Conservation (phyloP, 1,140 invertebrate genomes). For the Gonioctena quinquepunctata region DNA sequence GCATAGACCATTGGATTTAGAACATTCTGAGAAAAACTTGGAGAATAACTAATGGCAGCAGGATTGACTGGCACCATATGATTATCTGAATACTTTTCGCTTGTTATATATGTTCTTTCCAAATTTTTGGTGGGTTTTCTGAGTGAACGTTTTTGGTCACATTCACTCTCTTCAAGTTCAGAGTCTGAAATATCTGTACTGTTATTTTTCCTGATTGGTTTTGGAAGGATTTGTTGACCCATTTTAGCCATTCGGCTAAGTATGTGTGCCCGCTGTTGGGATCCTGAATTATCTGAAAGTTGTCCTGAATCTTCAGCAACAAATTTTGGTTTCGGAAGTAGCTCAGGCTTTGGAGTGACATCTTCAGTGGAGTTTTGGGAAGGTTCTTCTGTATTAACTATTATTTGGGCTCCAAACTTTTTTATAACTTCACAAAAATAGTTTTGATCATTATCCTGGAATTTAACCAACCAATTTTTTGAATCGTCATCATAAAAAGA, state of each 20-base stretch:
- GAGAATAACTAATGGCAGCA: not conserved
- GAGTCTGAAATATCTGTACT: not conserved
- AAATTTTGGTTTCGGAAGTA: conserved; percentile 2
- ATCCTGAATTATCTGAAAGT: conserved; percentile 4
- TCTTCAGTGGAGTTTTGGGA: not conserved
- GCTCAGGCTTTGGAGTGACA: conserved; percentile 3
- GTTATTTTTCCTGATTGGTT: not conserved
- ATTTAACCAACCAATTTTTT: conserved; percentile 35
- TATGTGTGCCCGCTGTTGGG: conserved; percentile 35
- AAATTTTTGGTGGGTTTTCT: conserved; percentile 1
- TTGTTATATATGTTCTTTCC: not conserved
- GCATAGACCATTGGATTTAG: conserved; percentile 36
- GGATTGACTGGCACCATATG: not conserved
- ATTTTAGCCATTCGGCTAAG: conserved; percentile 47
- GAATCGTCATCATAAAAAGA: conserved; percentile 36
- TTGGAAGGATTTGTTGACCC: conserved; percentile 41
- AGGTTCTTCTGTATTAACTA: not conserved
- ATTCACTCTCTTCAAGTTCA: not conserved
- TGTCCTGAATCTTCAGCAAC: not conserved
- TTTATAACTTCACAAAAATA: conserved; percentile 31
- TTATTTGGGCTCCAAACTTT: conserved; percentile 24
- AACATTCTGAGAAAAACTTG: conserved; percentile 5
- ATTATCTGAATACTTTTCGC: not conserved
- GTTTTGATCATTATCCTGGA: conserved; percentile 27
- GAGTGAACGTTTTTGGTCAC: not conserved